A percentile compares a stretch with the other conserved stretches of the same genome.
These are phyloP conservation scores for Drosophila cardini DNA, from an alignment of 1,140 invertebrate genomes.

Conservation along the genomic window DNA sequence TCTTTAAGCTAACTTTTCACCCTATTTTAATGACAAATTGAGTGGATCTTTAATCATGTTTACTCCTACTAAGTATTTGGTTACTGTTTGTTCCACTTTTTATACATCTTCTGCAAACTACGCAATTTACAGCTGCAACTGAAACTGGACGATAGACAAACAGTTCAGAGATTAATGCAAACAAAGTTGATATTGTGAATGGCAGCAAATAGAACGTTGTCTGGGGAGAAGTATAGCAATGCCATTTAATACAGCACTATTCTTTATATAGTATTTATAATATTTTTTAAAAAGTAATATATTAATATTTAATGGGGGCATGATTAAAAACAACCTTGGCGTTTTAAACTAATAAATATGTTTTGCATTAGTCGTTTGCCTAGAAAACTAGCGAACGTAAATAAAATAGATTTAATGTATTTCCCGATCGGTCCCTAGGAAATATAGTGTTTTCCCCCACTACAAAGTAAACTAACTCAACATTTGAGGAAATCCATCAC, in stretches of 20 bases:
- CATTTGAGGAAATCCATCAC: neutral
- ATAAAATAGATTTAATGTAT: neutral
- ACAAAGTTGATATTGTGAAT: slow-evolving; percentile 47
- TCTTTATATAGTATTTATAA: slow-evolving; percentile 14
- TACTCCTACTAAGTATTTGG: neutral
- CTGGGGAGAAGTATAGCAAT: slow-evolving; percentile 14
- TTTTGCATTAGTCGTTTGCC: slow-evolving; percentile 27
- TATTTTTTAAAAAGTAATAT: slow-evolving; percentile 42
- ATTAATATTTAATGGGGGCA: slow-evolving; percentile 69
- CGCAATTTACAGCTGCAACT: slow-evolving; percentile 39
- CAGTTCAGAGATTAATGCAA: slow-evolving; percentile 48
- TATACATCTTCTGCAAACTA: slow-evolving; percentile 25
- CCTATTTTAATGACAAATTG: neutral
- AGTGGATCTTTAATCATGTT: neutral
- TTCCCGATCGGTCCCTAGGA: neutral
- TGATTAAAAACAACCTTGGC: slow-evolving; percentile 73
- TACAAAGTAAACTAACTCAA: neutral
- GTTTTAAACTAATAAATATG: slow-evolving; percentile 21
- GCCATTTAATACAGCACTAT: slow-evolving; percentile 55
- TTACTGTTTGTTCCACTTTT: slow-evolving; percentile 23
- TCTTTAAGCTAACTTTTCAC: no score
- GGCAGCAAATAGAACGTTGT: slow-evolving; percentile 32
- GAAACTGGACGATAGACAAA: slow-evolving; percentile 16
- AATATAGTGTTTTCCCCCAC: neutral
- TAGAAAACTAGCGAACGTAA: slow-evolving; percentile 25